phyloP scores from a whole-genome alignment of 2,113 vertebrate species.

The Percina caprodes region DNA sequence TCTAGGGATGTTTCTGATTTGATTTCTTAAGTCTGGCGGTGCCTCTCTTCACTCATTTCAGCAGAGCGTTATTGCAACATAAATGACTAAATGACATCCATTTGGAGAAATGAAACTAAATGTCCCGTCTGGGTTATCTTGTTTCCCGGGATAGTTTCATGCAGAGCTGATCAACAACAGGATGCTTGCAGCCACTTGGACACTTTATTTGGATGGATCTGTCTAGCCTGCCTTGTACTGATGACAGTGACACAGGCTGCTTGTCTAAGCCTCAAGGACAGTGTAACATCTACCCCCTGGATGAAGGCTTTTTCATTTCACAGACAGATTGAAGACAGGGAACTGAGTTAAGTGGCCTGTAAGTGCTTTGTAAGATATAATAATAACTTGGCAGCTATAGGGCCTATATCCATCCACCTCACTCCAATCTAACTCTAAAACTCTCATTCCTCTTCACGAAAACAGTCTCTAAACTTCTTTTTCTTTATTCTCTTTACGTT shows the following conservation, averaged over 20 bases:
- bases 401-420: background rate
- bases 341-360: conserved; percentile 14
- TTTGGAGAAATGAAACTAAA: conserved; percentile 37
- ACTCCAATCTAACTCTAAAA: background rate
- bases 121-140: conserved; percentile 20
- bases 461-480: background rate
- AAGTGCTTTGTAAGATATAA: conserved; percentile 35
- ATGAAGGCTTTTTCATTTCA: conserved; percentile 25
- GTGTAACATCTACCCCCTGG: background rate
- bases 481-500: background rate
- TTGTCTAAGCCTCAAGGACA: conserved; percentile 13
- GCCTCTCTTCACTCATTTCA: conserved; percentile 27
- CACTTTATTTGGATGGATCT: conserved; percentile 45
- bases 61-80: background rate
- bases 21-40: background rate
- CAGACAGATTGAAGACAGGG: conserved; percentile 1
- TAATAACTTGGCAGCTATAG: conserved; percentile 20
- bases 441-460: background rate
- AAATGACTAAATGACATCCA: conserved; percentile 44
- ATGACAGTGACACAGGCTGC: background rate
- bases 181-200: conserved; percentile 24
- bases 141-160: conserved; percentile 9
- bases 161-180: conserved; percentile 20
- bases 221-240: background rate
- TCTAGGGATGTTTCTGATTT: conserved; percentile 14